Conservation (phyloP, 2,888 invertebrate genomes). For the Heteromyza rotundicornis region DNA sequence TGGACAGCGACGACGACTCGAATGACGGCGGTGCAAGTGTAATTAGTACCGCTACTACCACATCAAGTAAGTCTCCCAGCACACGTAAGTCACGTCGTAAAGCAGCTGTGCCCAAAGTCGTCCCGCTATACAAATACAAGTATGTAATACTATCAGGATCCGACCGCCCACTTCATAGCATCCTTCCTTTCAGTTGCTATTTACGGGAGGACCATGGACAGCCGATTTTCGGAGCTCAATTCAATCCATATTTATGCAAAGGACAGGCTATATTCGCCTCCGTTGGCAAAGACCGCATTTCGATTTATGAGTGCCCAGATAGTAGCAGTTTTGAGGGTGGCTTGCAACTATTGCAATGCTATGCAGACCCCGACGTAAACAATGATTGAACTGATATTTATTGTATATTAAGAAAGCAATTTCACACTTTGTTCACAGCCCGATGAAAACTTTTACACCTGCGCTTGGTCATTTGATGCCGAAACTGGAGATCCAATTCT, state of each 20-base stretch:
- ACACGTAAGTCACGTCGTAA: slow-evolving; percentile 69
- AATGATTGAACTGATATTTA: slow-evolving; percentile 62
- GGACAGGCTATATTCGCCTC: slow-evolving; percentile 91
- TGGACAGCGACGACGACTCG: slow-evolving; percentile 41
- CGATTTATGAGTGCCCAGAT: slow-evolving; percentile 86
- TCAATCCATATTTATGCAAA: slow-evolving; percentile 85
- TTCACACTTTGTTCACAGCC: slow-evolving; percentile 65
- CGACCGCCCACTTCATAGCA: background rate
- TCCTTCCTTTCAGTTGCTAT: slow-evolving; percentile 68
- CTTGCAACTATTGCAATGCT: slow-evolving; percentile 84
- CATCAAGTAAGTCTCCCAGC: slow-evolving; percentile 83
- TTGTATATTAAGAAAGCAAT: background rate
- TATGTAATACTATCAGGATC: slow-evolving; percentile 25
- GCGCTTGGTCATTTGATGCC: slow-evolving; percentile 93
- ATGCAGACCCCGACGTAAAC: slow-evolving; percentile 90
- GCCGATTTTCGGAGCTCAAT: slow-evolving; percentile 92
- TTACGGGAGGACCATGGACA: slow-evolving; percentile 92
- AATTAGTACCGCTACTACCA: slow-evolving; percentile 80
- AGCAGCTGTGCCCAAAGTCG: slow-evolving; percentile 66
- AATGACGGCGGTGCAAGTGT: slow-evolving; percentile 79
- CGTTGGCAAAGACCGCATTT: slow-evolving; percentile 91
- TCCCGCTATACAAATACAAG: slow-evolving; percentile 72
- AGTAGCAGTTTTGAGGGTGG: slow-evolving; percentile 10
- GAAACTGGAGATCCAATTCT: slow-evolving; percentile 80
- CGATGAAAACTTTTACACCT: slow-evolving; percentile 96